A percentile compares a stretch with the other conserved stretches of the same genome.
Conservation (phyloP, 2,888 invertebrate species). For the Sminthurinus aureus region DNA sequence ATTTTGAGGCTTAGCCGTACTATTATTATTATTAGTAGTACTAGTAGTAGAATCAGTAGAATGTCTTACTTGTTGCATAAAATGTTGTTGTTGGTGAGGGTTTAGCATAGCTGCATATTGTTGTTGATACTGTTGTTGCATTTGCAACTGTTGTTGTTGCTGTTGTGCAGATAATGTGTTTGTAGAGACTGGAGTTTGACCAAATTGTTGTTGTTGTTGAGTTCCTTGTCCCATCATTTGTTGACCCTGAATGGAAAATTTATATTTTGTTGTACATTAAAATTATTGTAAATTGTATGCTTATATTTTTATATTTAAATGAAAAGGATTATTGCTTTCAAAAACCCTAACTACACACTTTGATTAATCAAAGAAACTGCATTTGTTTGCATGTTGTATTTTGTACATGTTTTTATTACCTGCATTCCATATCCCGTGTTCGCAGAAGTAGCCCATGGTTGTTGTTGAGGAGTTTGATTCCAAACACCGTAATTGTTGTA, state of each 20-base stretch:
- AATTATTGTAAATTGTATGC: neutral
- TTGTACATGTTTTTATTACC: neutral
- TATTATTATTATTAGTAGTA: neutral
- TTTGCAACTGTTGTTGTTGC: constrained; percentile 19
- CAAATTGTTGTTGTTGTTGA: constrained; percentile 15
- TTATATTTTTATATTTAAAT: neutral
- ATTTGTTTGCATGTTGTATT: neutral
- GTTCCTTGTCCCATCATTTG: neutral
- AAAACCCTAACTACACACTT: neutral
- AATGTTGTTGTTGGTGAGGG: constrained; percentile 15
- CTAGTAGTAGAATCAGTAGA: neutral
- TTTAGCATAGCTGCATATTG: neutral
- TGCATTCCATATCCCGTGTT: neutral
- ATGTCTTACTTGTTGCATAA: constrained; percentile 10
- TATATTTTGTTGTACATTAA: neutral
- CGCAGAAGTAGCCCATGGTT: neutral
- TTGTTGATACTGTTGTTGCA: constrained; percentile 9
- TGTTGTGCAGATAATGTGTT: neutral
- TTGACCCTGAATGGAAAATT: neutral
- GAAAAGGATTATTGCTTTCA: neutral
- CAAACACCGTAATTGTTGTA: neutral
- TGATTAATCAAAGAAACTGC: neutral
- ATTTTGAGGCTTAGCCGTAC: neutral
- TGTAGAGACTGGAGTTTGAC: neutral
- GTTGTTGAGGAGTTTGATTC: neutral